phyloP scores from a whole-genome alignment of 2,888 invertebrate species.

The Synergus laeviventris region DNA sequence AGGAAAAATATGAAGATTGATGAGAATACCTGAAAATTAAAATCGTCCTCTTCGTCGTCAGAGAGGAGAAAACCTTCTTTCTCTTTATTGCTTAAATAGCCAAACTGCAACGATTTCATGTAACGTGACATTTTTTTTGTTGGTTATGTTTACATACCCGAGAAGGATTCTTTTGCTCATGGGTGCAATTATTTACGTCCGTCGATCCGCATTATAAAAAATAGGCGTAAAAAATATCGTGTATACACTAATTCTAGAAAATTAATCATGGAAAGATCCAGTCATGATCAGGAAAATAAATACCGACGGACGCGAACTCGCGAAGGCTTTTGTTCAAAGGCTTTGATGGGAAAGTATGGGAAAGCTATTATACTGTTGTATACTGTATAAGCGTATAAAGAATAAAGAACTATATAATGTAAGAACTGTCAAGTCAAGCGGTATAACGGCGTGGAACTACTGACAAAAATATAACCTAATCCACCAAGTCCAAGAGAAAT shows the following conservation, averaged over 20 bases:
- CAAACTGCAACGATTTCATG: constrained; percentile 33
- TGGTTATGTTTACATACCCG: constrained; percentile 36
- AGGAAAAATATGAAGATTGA: constrained; percentile 7
- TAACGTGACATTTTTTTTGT: constrained; percentile 32
- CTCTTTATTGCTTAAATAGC: constrained; percentile 52
- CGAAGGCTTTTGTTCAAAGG: no score
- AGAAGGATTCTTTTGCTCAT: constrained; percentile 26
- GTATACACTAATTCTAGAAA: constrained; percentile 22
- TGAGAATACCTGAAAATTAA: constrained; percentile 80
- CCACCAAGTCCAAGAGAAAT: no score
- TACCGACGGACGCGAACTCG: constrained; percentile 26
- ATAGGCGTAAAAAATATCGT: neutral
- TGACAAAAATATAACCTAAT: no score
- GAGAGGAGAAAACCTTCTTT: constrained; percentile 57
- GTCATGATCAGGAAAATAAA: constrained; percentile 27
- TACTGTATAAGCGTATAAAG: no score
- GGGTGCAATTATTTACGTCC: constrained; percentile 22
- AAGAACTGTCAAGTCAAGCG: no score
- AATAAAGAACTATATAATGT: no score
- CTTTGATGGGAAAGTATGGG: no score
- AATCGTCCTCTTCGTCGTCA: constrained; percentile 78
- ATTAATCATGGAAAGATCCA: neutral
- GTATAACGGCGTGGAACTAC: no score
- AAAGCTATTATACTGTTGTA: no score
- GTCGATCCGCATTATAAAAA: constrained; percentile 30